phyloP scores from a whole-genome alignment of 2,113 vertebrate genomes.

The Brachyhypopomus gauderio region DNA sequence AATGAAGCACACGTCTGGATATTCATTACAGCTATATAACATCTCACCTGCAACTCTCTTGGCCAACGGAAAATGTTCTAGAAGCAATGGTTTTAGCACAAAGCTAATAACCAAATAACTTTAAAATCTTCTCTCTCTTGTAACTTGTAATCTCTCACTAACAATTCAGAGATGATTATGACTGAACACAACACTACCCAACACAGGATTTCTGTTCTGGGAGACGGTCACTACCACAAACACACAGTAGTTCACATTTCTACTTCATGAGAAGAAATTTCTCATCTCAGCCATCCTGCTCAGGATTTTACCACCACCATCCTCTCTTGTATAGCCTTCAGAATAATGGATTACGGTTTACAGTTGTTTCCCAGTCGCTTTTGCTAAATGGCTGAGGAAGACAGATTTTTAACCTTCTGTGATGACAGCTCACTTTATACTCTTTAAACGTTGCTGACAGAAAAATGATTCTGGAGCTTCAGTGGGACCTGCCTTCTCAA shows the following conservation, averaged over 20 bases:
- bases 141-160: background rate
- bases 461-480: constrained; percentile 29
- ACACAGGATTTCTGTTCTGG: constrained; percentile 2
- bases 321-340: constrained; percentile 15
- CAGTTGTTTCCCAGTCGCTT: constrained; percentile 30
- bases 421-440: constrained; percentile 48
- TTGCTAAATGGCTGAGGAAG: constrained; percentile 46
- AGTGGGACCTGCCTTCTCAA: constrained; percentile 30
- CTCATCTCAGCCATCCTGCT: background rate
- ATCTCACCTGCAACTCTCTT: background rate
- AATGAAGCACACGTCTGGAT: constrained; percentile 7
- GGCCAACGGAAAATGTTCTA: background rate
- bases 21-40: background rate
- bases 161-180: background rate
- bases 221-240: background rate
- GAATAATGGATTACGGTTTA: constrained; percentile 47
- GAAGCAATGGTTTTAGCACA: background rate
- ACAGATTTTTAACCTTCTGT: constrained; percentile 51
- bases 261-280: background rate
- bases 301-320: constrained; percentile 11
- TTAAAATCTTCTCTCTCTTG: background rate
- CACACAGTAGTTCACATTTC: background rate
- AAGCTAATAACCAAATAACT: background rate
- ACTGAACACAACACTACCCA: background rate
- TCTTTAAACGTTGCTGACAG: constrained; percentile 46